phyloP scores from a whole-genome alignment of 2,797 vertebrate genomes.

The Propithecus perrieri region DNA sequence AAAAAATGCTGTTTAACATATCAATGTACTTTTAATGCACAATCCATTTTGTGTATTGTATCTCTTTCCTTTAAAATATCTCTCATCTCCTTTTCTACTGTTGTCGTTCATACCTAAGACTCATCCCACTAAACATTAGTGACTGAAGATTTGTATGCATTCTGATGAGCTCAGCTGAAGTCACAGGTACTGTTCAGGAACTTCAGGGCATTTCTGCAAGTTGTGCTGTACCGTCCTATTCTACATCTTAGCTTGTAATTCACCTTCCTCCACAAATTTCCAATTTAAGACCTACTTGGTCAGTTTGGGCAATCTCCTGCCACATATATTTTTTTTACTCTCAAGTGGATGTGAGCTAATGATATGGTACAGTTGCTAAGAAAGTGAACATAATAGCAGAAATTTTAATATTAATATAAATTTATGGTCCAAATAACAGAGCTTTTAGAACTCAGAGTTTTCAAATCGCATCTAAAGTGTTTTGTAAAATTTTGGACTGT shows the following conservation, averaged over 20 bases:
- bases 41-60: background rate
- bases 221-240: background rate
- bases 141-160: background rate
- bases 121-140: background rate
- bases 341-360: background rate
- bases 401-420: conserved; percentile 11
- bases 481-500: background rate
- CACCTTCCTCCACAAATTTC: background rate
- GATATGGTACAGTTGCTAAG: background rate
- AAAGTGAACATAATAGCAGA: background rate
- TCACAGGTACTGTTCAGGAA: background rate
- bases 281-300: background rate
- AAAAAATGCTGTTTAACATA: background rate
- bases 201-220: background rate
- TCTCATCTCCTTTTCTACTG: background rate
- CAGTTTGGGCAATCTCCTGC: background rate
- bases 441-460: background rate
- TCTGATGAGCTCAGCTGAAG: background rate
- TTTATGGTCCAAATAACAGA: conserved; percentile 4
- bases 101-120: background rate
- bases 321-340: background rate
- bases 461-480: background rate
- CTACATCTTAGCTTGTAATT: background rate
- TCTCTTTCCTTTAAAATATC: background rate
- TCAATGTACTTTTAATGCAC: background rate